A percentile compares a stretch with the other conserved stretches of the same genome.
These are phyloP conservation scores for Xiphophorus birchmanni DNA, from an alignment of 2,797 vertebrate species.

Conservation along the genomic window DNA sequence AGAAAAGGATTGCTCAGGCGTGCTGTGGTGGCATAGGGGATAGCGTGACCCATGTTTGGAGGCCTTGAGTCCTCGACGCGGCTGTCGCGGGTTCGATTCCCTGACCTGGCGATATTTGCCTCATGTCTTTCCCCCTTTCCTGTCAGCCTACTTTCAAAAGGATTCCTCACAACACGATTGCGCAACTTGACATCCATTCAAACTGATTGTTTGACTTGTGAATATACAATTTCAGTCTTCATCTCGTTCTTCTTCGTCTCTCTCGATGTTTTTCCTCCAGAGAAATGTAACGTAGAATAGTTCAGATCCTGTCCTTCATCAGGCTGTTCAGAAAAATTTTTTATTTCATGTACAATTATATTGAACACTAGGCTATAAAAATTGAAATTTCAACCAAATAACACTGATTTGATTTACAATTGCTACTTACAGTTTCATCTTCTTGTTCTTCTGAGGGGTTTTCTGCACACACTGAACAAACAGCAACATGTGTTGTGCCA, in stretches of 20 bases:
- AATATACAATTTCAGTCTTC: neutral
- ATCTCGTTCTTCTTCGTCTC: neutral
- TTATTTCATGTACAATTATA: neutral
- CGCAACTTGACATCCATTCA: neutral
- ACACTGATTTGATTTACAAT: neutral
- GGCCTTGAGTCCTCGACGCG: too few species aligned
- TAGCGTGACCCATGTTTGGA: too few species aligned
- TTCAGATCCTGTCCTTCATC: constrained; percentile 2
- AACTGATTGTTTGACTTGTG: neutral
- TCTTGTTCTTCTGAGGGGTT: neutral
- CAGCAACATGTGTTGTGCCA: neutral
- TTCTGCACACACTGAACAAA: neutral
- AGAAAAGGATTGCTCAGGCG: too few species aligned
- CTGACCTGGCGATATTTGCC: too few species aligned
- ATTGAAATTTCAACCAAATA: neutral
- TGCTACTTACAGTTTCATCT: neutral
- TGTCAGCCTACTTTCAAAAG: neutral
- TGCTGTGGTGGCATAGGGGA: too few species aligned
- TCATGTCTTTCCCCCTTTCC: too few species aligned
- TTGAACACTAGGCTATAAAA: neutral
- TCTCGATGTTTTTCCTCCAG: neutral
- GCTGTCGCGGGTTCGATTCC: too few species aligned
- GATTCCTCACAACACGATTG: neutral
- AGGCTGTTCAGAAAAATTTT: neutral
- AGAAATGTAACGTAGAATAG: neutral